Conservation (phyloP, 2,888 invertebrate genomes). For the Eupelmus urozonus region DNA sequence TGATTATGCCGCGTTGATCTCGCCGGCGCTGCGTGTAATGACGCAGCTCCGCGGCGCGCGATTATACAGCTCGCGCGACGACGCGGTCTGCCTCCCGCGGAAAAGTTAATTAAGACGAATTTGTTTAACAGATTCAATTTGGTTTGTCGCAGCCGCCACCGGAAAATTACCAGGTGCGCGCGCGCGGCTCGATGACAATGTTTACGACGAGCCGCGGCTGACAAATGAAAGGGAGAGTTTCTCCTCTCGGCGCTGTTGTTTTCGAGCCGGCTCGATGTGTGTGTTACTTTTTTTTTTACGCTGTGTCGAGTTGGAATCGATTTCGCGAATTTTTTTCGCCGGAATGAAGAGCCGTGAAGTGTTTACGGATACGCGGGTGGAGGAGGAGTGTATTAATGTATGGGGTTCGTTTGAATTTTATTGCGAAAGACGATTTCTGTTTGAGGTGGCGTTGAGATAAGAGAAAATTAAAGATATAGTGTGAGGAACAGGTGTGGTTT, state of each 20-base stretch:
- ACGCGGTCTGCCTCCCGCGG: not conserved
- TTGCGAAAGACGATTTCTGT: too few relatives aligned
- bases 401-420: too few relatives aligned
- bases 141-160: slow-evolving; percentile 17
- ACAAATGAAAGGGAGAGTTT: slow-evolving; percentile 28
- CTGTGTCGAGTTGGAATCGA: too few relatives aligned
- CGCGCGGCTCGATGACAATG: slow-evolving; percentile 18
- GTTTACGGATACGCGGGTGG: too few relatives aligned
- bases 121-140: slow-evolving; percentile 57
- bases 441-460: too few relatives aligned
- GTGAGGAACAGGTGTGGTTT: too few relatives aligned
- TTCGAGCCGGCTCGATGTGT: not conserved
- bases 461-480: too few relatives aligned
- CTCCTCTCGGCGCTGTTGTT: not conserved
- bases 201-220: slow-evolving; percentile 6
- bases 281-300: not conserved
- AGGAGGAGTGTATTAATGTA: too few relatives aligned
- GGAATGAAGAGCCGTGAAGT: too few relatives aligned
- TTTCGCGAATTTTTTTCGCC: too few relatives aligned
- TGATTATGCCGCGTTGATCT: slow-evolving; percentile 50
- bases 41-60: slow-evolving; percentile 21
- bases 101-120: slow-evolving; percentile 58
- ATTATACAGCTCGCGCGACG: slow-evolving; percentile 37
- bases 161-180: slow-evolving; percentile 38
- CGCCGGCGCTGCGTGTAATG: slow-evolving; percentile 41